Evolutionary conservation across 2,888 invertebrate genomes (phyloP).

Genomic region (Parnassius glacialis): DNA sequence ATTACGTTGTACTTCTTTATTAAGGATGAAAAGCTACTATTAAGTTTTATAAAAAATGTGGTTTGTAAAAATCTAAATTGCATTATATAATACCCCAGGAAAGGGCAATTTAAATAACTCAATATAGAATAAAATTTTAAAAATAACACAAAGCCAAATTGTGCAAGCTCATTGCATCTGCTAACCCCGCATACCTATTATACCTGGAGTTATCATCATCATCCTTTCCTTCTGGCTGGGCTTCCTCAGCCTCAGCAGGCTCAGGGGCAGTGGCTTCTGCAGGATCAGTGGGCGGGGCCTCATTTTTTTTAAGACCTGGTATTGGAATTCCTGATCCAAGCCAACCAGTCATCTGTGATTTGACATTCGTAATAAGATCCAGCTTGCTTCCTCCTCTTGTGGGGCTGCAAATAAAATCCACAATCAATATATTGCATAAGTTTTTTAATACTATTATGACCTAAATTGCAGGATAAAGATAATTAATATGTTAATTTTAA

Average conservation of each 20-base stretch:
- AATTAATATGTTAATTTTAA: no score
- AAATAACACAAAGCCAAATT: constrained; percentile 32
- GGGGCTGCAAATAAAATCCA: constrained; percentile 75
- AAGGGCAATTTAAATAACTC: constrained; percentile 33
- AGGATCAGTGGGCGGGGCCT: constrained; percentile 69
- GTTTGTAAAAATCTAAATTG: no score
- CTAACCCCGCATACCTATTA: constrained; percentile 85
- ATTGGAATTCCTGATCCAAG: constrained; percentile 88
- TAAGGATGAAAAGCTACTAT: no score
- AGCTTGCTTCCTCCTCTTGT: constrained; percentile 86
- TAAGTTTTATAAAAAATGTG: no score
- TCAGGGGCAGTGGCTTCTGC: constrained; percentile 67
- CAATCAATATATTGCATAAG: constrained; percentile 5
- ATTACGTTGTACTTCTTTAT: no score
- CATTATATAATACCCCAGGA: neutral
- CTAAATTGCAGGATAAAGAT: no score
- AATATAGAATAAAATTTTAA: constrained; percentile 26
- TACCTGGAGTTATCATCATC: constrained; percentile 95
- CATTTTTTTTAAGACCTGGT: constrained; percentile 87
- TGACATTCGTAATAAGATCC: constrained; percentile 93
- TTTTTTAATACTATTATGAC: no score
- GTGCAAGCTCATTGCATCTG: constrained; percentile 74
- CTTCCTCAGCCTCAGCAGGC: constrained; percentile 63
- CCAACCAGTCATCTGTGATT: constrained; percentile 93
- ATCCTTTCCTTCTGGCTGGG: constrained; percentile 80